A percentile compares a stretch with the other conserved stretches of the same genome.
These are phyloP conservation scores for Ridgeia piscesae DNA, from an alignment of 1,140 invertebrate genomes.

Conservation along the genomic window DNA sequence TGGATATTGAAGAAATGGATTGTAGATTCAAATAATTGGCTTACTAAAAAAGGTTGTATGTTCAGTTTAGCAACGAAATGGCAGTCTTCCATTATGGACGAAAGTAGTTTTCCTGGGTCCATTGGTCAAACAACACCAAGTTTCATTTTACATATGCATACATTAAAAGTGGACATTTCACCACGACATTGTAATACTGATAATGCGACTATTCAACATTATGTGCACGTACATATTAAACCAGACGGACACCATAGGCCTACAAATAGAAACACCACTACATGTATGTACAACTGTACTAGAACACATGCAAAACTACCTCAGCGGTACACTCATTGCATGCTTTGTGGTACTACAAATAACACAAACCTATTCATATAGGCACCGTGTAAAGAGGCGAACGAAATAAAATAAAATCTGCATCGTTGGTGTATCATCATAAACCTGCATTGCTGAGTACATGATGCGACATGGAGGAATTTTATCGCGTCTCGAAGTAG, in stretches of 20 bases:
- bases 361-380: neutral
- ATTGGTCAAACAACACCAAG: neutral
- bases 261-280: neutral
- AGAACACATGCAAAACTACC: neutral
- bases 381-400: neutral
- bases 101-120: too few relatives aligned
- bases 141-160: neutral
- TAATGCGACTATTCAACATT: neutral
- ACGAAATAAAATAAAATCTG: neutral
- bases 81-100: too few relatives aligned
- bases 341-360: neutral
- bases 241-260: neutral
- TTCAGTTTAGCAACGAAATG: too few relatives aligned
- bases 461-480: neutral
- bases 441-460: neutral
- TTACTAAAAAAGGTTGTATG: too few relatives aligned
- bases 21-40: too few relatives aligned
- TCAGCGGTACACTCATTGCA: neutral
- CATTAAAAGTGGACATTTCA: neutral
- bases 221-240: neutral
- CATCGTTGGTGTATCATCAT: neutral
- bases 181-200: neutral
- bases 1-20: too few relatives aligned
- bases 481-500: conserved; percentile 21
- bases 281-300: neutral